Evolutionary conservation across 2,888 invertebrate genomes (phyloP).

Genomic region (Clanis bilineata): DNA sequence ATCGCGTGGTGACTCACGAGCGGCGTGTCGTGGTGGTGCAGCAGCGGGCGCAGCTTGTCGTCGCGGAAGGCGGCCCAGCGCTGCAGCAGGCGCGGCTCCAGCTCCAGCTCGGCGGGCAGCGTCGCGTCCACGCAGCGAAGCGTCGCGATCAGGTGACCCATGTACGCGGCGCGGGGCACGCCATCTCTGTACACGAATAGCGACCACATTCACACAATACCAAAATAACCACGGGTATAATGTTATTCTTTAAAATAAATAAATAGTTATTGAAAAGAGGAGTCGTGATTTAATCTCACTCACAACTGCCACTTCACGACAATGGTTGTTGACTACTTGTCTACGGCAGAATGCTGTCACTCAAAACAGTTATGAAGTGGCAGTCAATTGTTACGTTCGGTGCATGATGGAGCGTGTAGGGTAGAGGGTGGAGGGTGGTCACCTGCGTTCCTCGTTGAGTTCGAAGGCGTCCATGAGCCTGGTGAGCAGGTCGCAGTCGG

Average conservation of each 20-base stretch:
- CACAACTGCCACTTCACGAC: too few relatives aligned
- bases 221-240: neutral
- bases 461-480: slow-evolving; percentile 92
- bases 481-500: slow-evolving; percentile 90
- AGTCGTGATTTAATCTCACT: too few relatives aligned
- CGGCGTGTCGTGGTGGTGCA: slow-evolving; percentile 54
- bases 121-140: slow-evolving; percentile 29
- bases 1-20: slow-evolving; percentile 43
- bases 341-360: too few relatives aligned
- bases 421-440: too few relatives aligned
- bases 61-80: slow-evolving; percentile 48
- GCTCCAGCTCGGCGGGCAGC: slow-evolving; percentile 27
- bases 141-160: slow-evolving; percentile 83
- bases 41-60: slow-evolving; percentile 41
- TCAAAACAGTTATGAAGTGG: too few relatives aligned
- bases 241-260: too few relatives aligned
- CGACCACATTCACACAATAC: neutral
- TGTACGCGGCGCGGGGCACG: slow-evolving; percentile 65
- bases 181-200: neutral
- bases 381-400: too few relatives aligned
- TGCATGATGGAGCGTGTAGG: too few relatives aligned
- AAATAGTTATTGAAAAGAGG: too few relatives aligned
- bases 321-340: too few relatives aligned
- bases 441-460: slow-evolving; percentile 90
- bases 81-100: slow-evolving; percentile 21